Evolutionary conservation across 2,797 vertebrate species (phyloP), one percentile per base, ranked within the genome.

Genomic region (Bradypodion ventrale): DNA sequence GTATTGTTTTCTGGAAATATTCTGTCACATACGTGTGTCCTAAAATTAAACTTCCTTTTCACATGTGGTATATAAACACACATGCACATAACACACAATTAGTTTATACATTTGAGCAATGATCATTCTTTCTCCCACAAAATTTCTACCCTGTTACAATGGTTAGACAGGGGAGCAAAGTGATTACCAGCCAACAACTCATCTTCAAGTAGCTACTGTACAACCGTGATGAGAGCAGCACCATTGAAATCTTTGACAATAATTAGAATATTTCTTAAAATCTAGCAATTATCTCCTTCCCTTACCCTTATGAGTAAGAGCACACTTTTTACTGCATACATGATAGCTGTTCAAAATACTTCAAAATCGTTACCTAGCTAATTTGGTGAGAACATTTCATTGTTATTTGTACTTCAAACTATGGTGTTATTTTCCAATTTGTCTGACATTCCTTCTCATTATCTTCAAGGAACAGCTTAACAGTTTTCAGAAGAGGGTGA

Each of bases 231-330:
- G 66, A 52, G 49, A 82, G 70, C 19, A 77, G 13, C 72, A 87
- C 74, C 63, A 75, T 75, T 84, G 62, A 85, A 87, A 80, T 80
- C 44, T 52, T 65, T 65, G 88, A 44, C 74, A 85, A 86, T 87
- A 81, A 89, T 91, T 91, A 91, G 76, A 15, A 62, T 75, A 10
- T 0, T 0, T 29, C 56, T 89, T 86, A 87, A 89, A 85, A 87
- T 19, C 25, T 68, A 78, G 27, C 68, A 88, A 87, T 81, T 80
- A 72, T 44, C 85, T 69, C 5, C n/a, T 49, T 74, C 68, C 78
- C 0, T 86, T 52, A 9, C 0, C 8, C 66, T 13, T 12, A 5
- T 23, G 60, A 59, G 46, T 79, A 81, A 49, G 46, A 5, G 32
- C 23, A 82, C 7, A 78, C 60, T 23, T 85, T 49, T 78, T 80